Evolutionary conservation across 2,113 vertebrate genomes (phyloP).

Genomic region (Carassius gibelio): DNA sequence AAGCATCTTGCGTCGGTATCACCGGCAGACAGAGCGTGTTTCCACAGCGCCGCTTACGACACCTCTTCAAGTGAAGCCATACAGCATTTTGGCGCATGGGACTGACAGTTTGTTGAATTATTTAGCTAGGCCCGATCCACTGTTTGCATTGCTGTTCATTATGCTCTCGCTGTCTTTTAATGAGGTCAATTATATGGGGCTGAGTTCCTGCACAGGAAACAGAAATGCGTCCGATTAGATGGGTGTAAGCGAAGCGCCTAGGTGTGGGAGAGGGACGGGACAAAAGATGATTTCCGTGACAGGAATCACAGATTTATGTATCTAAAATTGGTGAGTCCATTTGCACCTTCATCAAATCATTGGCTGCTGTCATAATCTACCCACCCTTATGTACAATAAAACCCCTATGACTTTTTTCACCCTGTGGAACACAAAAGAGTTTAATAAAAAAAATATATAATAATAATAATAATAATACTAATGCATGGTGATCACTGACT

Average conservation of each 20-base stretch:
- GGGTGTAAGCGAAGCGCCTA: constrained; percentile 54
- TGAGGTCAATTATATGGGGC: constrained; percentile 67
- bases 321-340: background rate
- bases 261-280: constrained; percentile 31
- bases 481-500: background rate
- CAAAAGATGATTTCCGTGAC: background rate
- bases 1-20: constrained; percentile 57
- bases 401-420: background rate
- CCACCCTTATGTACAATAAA: background rate
- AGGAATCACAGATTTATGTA: background rate
- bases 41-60: constrained; percentile 58
- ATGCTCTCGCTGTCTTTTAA: constrained; percentile 73
- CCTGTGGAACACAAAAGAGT: background rate
- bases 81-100: constrained; percentile 49
- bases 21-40: constrained; percentile 59
- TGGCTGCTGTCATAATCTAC: background rate
- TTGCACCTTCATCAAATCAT: background rate
- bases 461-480: background rate
- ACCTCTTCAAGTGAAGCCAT: constrained; percentile 70
- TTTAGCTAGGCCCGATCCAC: constrained; percentile 68
- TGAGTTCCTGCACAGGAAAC: constrained; percentile 31
- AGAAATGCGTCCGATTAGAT: constrained; percentile 47
- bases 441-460: background rate
- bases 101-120: constrained; percentile 78
- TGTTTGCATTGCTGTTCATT: constrained; percentile 69